Base-by-base conservation (phyloP, 1,140 invertebrate species). In the Orussus abietinus region DNA sequence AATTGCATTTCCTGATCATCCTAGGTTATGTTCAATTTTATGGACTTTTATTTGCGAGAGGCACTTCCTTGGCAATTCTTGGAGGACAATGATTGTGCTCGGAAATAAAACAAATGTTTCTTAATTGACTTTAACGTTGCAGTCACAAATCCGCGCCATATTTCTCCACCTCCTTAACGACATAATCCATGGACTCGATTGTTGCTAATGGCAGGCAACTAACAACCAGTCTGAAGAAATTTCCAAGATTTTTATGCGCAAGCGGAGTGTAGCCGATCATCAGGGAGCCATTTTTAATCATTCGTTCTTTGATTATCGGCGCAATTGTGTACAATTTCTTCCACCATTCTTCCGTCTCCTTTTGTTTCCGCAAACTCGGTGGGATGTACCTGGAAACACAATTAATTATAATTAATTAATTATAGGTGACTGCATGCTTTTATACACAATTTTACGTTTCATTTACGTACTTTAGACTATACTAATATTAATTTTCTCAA, bases 171-270 rank as follows among this genome's bases (percentile, higher is more conserved):
- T 81, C 72, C 25, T 76, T 57, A 25, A 86, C 62, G 13, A 81
- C 71, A 49, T 76, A 78, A 45, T 86, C 78, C 76, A 88, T 81
- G 20, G 80, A 74, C 7, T 63, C 55, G 15, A 55, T 40, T 0
- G 73, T 78, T 2, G 81, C 66, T 2, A 75, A 68, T 1, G 89
- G 87, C 48, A 85, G 88, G 53, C 89, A 92, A 2, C 80, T 82
- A 12, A 93, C 78, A 0, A 92, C 87, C 71, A 96, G 80, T 19
- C 93, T 79, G 64, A 96, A 92, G 69, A 96, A 96, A 62, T 97
- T 90, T 6, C 80, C 82, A 47, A 82, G 49, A 10, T 77, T 73
- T 43, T 77, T 79, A 34, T 80, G 73, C 1, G 70, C 57, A 4
- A 92, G 57, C 0, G 92, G 92, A 20, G 88, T 83, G 57, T 96